Conservation (phyloP, 2,797 vertebrate genomes). For the Sebastes aleutianus region DNA sequence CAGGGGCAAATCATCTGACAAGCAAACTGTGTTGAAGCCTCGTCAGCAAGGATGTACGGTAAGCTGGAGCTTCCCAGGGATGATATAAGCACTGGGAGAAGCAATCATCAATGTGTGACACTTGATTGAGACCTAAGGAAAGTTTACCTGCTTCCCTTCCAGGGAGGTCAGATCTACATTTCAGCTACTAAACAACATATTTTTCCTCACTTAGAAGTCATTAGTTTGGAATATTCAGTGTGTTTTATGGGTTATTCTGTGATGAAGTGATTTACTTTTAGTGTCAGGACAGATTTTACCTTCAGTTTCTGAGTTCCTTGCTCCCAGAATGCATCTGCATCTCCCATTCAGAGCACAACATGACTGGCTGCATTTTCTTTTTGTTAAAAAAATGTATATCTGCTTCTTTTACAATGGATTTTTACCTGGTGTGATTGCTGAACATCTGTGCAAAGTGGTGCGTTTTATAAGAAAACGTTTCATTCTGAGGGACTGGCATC, state of each 20-base stretch:
- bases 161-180: background rate
- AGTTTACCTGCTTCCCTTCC: background rate
- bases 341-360: background rate
- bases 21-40: conserved; percentile 3
- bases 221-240: background rate
- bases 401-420: background rate
- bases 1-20: background rate
- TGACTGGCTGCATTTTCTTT: background rate
- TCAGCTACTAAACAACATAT: background rate
- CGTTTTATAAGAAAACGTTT: background rate
- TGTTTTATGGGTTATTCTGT: background rate
- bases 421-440: background rate
- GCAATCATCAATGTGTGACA: background rate
- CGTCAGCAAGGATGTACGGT: conserved; percentile 2
- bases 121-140: background rate
- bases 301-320: background rate
- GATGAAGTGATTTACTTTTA: background rate
- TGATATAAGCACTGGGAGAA: background rate
- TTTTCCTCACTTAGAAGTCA: background rate
- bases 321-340: background rate
- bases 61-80: background rate
- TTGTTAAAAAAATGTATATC: too few species aligned
- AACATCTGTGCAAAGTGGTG: background rate
- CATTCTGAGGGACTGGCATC: background rate
- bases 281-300: background rate